Percentiles rank a stretch among this genome's conserved stretches.
phyloP scores from a whole-genome alignment of 2,113 vertebrate genomes.

The Ophiodon elongatus region DNA sequence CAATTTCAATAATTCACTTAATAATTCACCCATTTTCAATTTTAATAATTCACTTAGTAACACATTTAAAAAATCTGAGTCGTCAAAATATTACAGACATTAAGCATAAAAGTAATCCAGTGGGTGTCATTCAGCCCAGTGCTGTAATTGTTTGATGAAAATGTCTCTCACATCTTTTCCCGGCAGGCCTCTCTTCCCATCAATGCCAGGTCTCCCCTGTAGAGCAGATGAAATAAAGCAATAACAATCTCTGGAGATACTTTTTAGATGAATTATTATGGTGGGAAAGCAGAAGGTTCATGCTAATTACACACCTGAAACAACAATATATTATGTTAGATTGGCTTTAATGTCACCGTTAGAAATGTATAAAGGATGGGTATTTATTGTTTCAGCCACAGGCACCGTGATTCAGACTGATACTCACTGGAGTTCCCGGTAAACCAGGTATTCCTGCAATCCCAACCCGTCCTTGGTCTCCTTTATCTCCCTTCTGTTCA shows the following conservation, averaged over 20 bases:
- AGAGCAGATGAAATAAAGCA: constrained; percentile 33
- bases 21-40: neutral
- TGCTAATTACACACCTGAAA: constrained; percentile 24
- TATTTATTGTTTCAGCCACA: neutral
- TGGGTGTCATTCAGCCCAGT: neutral
- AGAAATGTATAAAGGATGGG: constrained; percentile 9
- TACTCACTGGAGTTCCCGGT: constrained; percentile 85
- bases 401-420: neutral
- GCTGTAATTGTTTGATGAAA: constrained; percentile 21
- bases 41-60: neutral
- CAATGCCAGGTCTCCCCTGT: constrained; percentile 84
- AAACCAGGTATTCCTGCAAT: constrained; percentile 86
- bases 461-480: constrained; percentile 82
- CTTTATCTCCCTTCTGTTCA: constrained; percentile 81
- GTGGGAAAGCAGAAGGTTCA: neutral
- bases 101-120: neutral
- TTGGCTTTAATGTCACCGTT: constrained; percentile 6
- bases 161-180: constrained; percentile 81
- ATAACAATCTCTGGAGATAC: neutral
- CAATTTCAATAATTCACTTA: too few relatives aligned
- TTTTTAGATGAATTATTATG: constrained; percentile 17
- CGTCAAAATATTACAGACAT: neutral
- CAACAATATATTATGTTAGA: neutral
- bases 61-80: neutral
- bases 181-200: constrained; percentile 84